Percentiles rank a stretch among this genome's conserved stretches.
These are phyloP conservation scores for Eretmochelys imbricata DNA, from an alignment of 2,113 vertebrate species.

Conservation along the genomic window DNA sequence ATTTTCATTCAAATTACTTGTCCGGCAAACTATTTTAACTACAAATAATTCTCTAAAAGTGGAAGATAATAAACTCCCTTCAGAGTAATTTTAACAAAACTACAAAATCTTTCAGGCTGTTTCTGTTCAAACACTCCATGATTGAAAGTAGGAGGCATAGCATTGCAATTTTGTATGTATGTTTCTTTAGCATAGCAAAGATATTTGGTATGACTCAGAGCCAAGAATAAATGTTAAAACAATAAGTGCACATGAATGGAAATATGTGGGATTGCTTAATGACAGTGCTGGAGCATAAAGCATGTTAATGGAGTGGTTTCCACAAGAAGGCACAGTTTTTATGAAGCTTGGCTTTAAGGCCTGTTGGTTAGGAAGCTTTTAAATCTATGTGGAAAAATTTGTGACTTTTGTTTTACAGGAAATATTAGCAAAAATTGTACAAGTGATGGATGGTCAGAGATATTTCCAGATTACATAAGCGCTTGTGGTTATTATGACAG, in stretches of 20 bases:
- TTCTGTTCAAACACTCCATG: background rate
- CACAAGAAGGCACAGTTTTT: background rate
- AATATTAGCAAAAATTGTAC: constrained; percentile 94
- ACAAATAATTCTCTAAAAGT: background rate
- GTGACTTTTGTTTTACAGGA: constrained; percentile 77
- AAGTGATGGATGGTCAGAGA: constrained; percentile 85
- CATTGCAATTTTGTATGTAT: background rate
- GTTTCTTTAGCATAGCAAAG: background rate
- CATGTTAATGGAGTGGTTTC: background rate
- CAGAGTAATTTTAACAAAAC: constrained; percentile 4
- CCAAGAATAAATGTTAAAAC: background rate
- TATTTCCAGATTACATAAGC: constrained; percentile 86
- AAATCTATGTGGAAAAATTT: background rate
- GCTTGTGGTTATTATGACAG: constrained; percentile 82
- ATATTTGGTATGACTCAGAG: background rate
- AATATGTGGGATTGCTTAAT: background rate
- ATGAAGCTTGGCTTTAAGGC: background rate
- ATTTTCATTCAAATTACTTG: background rate
- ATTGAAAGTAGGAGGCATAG: background rate
- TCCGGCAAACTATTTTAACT: background rate
- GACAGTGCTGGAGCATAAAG: background rate
- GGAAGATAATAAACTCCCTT: background rate
- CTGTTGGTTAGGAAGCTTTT: background rate
- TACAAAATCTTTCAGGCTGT: background rate
- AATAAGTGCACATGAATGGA: background rate